Evolutionary conservation across 2,888 invertebrate genomes (phyloP), one percentile per base, ranked within the genome.

Genomic region (Metopia argyrocephala): DNA sequence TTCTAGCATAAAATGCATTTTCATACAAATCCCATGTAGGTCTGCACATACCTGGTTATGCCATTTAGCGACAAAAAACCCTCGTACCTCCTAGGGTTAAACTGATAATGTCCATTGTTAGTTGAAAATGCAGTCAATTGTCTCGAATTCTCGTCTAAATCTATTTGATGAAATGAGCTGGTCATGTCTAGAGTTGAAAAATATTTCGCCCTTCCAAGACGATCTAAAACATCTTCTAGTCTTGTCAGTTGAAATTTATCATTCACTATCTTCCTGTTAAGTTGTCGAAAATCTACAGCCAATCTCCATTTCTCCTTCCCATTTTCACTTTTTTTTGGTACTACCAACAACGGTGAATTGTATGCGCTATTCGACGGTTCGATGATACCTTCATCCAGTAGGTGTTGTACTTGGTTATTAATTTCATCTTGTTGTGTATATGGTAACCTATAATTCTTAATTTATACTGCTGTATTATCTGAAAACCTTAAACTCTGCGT

Each of bases 261-360:
- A n/a, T n/a, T n/a, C n/a, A n/a, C n/a, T n/a, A n/a, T n/a, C n/a
- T n/a, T n/a, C 9, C 9, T 31, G 9, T 31, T 31, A 9, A 12
- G 46, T n/a, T 46, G 46, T 46, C 27, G 25, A 21, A 64, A 64
- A 64, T 64, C 50, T 64, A 28, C 50, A 20, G 50, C 50, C 5
- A 64, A 3, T 64, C 27, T 50, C 64, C 50, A 64, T 28, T 64
- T 64, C 15, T 27, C 20, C 15, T 64, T 64, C 21, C 21, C 48
- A n/a, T n/a, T n/a, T n/a, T n/a, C n/a, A n/a, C n/a, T n/a, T n/a
- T n/a, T n/a, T n/a, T n/a, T n/a, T n/a, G 62, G 46, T 9, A 46
- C 62, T 27, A 62, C 25, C 6, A 46, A 48, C 3, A 62, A 18
- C 5, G 62, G 62, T 25, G 62, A 46, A 46, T 62, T 62, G 25